Percentiles rank a stretch among this genome's conserved stretches.
Evolutionary conservation across 2,888 invertebrate genomes (phyloP).

Genomic region (Himalopsyche japonica): DNA sequence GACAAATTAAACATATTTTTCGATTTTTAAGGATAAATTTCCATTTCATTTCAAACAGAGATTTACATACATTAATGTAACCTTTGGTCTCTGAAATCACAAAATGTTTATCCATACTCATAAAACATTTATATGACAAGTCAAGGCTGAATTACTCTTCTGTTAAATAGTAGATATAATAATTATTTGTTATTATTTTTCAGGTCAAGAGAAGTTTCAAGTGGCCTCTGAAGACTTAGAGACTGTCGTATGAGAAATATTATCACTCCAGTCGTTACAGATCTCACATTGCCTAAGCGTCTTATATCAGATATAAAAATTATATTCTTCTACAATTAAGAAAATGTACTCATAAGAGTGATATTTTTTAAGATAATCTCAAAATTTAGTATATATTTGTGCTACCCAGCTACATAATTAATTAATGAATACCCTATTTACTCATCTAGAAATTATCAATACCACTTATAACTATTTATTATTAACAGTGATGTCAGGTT

Average conservation of each 20-base stretch:
- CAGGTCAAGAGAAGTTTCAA: constrained; percentile 62
- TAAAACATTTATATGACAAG: no score
- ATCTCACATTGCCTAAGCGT: constrained; percentile 35
- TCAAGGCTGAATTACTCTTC: no score
- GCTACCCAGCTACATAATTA: neutral
- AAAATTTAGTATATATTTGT: constrained; percentile 7
- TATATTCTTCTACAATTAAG: constrained; percentile 27
- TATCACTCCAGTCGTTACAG: neutral
- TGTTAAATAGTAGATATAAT: neutral
- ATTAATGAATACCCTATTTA: neutral
- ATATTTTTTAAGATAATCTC: constrained; percentile 31
- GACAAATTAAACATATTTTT: no score
- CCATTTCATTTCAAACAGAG: no score
- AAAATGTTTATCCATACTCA: no score
- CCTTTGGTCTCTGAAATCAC: no score
- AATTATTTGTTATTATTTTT: constrained; percentile 21
- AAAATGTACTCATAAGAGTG: constrained; percentile 32
- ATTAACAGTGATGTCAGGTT: neutral
- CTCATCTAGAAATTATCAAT: neutral
- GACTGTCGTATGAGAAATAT: constrained; percentile 54
- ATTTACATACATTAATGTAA: no score
- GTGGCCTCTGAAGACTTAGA: constrained; percentile 59
- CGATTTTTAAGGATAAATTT: no score
- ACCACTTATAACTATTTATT: neutral
- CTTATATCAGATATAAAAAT: constrained; percentile 20